Base-by-base conservation (phyloP, 1,140 invertebrate species). In the Drosophila setifemur region DNA sequence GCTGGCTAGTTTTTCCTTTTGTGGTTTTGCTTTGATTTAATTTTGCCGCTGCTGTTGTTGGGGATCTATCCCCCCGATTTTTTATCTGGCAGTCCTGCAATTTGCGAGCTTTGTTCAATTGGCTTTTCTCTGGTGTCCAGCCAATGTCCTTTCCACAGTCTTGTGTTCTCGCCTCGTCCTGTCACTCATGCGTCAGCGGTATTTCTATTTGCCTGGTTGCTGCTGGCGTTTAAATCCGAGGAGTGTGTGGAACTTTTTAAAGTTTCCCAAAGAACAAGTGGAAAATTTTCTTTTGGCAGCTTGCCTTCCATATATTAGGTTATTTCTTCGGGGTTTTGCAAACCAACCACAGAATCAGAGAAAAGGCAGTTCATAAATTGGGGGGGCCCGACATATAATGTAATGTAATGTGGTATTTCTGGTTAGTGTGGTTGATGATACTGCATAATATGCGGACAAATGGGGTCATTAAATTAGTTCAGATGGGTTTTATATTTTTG, bases 21-120 rank as follows among this genome's bases (percentile, higher is more conserved):
- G 78, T 63, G 79, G 79, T 48, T 79, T 86, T 79, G 60, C 79
- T 86, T 85, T 86, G 79, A 85, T 85, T 85, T 85, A 85, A 85
- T 85, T 85, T 86, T 63, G 55, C 53, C 64, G 50, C 44, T 49
- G 43, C 19, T 44, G 9, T 6, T 14, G 14, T 31, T 50, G 14
- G 26, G 1, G 9, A 1, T 43, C 19, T 29, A 25, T 50, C 29
- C 45, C 28, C 29, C 12, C 12, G 0, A 6, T 1, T 33, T 33
- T n/a, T 33, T 33, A 12, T 14, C 31, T 33, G 31, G 31, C 23
- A 58, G 48, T 58, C 47, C 44, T 68, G 50, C 79, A 83, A 83
- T 85, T 85, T 86, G 74, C n/a, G 54, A 66, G 75, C 79, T 85
- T 86, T 86, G 79, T 83, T 70, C 79, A 82, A 81, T 81, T 83